Evolutionary conservation across 2,113 vertebrate genomes (phyloP).

Genomic region (Lanius ludovicianus): DNA sequence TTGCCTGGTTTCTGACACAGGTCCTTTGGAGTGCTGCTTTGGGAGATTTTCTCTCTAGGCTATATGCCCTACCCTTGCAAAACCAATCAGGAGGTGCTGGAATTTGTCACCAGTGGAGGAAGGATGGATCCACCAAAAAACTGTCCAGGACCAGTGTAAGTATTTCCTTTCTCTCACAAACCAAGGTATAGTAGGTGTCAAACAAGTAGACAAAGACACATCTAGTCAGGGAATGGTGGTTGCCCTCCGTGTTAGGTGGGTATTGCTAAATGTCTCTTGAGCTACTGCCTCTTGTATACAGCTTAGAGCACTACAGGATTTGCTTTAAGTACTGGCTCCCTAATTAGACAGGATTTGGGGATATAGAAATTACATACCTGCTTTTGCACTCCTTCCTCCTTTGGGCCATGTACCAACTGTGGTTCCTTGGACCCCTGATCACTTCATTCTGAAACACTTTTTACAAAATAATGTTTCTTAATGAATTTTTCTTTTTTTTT

Average conservation of each 20-base stretch:
- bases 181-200: not conserved
- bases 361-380: not conserved
- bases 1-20: constrained; percentile 70
- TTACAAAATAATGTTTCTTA: not conserved
- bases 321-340: not conserved
- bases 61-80: constrained; percentile 92
- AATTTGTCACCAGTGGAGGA: constrained; percentile 87
- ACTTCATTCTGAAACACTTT: not conserved
- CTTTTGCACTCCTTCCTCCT: not conserved
- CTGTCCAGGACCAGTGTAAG: constrained; percentile 91
- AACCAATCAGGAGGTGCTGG: constrained; percentile 91
- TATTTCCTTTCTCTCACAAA: not conserved
- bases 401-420: not conserved
- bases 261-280: not conserved
- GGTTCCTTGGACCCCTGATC: not conserved
- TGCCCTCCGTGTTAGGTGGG: not conserved
- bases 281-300: not conserved
- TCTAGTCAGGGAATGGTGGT: not conserved
- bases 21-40: constrained; percentile 94
- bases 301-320: not conserved
- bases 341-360: not conserved
- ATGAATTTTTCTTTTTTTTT: not conserved
- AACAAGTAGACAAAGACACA: not conserved
- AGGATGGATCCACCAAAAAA: constrained; percentile 89
- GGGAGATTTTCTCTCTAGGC: constrained; percentile 92